Base-by-base conservation (phyloP, 2,113 vertebrate species). In the Aleadryas rufinucha region DNA sequence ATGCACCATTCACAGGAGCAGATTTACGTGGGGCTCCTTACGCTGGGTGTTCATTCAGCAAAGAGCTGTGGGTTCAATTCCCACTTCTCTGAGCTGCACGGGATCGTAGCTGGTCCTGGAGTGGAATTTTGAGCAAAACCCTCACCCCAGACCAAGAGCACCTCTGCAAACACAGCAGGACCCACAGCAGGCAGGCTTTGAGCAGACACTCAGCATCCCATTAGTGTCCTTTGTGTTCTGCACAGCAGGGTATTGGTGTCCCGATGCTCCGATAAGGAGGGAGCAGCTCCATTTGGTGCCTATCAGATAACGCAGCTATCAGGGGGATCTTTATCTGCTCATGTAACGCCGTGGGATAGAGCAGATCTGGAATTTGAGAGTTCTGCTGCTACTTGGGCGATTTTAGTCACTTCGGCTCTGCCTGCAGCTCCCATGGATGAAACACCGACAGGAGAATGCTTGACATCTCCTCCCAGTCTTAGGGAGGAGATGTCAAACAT, bases 31-130 rank as follows among this genome's bases (percentile, higher is more conserved):
- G 7, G 42, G 65, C 42, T 47, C 27, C n/a, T 77, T 21, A 12
- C 0, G 0, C 45, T 5, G 30, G 21, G 7, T 2, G 30, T 12
- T 68, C 54, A 5, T 39, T 53, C 59, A 41, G 59, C 54, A 20
- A 20, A 68, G 47, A n/a, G 13, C 11, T 3, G 6, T 0, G 30
- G 21, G 7, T 49, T 66, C 27, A 59, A 50, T 54, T 65, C 64
- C 20, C 30, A 2, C 6, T 35, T 19, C 31, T 27, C 45, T 0
- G 0, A 68, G 49, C n/a, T 49, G 13, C n/a, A 19, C 3, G 0
- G 7, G 39, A 10, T 8, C 16, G 5, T 1, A 64, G 33, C 19
- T 21, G 59, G 3, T 16, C 64, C 49, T 31, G 22, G 26, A 24
- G 42, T 1, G 49, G 63, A 44, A n/a, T 24, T 72, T 30, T 10